phyloP scores from a whole-genome alignment of 2,888 invertebrate genomes.

The Gisinianus flammeolus region DNA sequence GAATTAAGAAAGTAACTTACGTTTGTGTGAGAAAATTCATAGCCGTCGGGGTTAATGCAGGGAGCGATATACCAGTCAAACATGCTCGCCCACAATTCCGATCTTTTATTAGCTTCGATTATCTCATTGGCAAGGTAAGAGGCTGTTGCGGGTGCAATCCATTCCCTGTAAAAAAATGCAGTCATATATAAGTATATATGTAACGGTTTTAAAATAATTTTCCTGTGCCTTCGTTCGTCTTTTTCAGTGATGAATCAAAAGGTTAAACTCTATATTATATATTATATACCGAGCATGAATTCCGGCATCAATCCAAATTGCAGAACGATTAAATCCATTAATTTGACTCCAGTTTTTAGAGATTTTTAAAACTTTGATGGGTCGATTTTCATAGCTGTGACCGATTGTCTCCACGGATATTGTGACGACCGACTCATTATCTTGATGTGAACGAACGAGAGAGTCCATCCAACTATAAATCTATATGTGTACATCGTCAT shows the following conservation, averaged over 20 bases:
- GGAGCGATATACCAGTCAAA: constrained; percentile 66
- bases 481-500: background rate
- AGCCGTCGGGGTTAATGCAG: constrained; percentile 74
- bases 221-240: too few species aligned
- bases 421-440: background rate
- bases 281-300: constrained; percentile 23
- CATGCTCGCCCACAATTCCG: constrained; percentile 65
- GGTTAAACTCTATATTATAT: background rate
- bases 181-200: too few species aligned
- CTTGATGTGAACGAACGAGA: background rate
- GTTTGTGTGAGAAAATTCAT: constrained; percentile 74
- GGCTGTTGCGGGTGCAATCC: constrained; percentile 80
- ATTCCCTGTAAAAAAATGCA: constrained; percentile 71
- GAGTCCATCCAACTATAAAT: constrained; percentile 34
- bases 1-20: constrained; percentile 44
- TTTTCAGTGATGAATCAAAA: too few species aligned
- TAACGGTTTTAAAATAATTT: too few species aligned
- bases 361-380: constrained; percentile 63
- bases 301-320: constrained; percentile 67
- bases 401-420: constrained; percentile 69
- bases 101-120: constrained; percentile 64
- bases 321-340: constrained; percentile 64
- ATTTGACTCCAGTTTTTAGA: constrained; percentile 59
- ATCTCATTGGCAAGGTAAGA: constrained; percentile 74
- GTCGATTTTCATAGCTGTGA: constrained; percentile 74